Conservation (phyloP, 2,797 vertebrate species). For the Micromesistius poutassou region DNA sequence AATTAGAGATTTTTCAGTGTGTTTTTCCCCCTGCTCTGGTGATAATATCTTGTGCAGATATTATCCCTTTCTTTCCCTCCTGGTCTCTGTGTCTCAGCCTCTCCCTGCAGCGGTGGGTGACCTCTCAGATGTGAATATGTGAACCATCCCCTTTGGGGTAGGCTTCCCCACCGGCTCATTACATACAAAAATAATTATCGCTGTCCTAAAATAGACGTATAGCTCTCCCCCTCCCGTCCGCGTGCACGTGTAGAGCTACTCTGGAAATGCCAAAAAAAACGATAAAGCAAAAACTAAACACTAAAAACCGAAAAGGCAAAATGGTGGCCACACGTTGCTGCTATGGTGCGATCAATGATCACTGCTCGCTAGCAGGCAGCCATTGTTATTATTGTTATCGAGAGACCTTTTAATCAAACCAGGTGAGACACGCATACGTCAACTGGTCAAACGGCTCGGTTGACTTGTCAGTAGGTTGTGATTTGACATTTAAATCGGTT, state of each 20-base stretch:
- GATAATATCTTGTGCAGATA: constrained; percentile 39
- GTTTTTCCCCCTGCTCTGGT: constrained; percentile 31
- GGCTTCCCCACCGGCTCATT: constrained; percentile 58
- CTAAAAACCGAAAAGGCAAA: constrained; percentile 28
- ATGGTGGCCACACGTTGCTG: constrained; percentile 33
- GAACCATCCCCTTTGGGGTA: constrained; percentile 37
- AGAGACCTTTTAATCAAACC: background rate
- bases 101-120: constrained; percentile 18
- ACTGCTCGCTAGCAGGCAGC: background rate
- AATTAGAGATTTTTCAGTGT: constrained; percentile 40
- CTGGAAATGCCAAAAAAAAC: constrained; percentile 41
- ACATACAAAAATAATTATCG: constrained; percentile 76
- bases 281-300: constrained; percentile 30
- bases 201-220: constrained; percentile 65
- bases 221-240: constrained; percentile 33
- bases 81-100: constrained; percentile 9
- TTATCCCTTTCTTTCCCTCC: constrained; percentile 2
- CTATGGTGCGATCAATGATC: background rate
- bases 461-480: constrained; percentile 10
- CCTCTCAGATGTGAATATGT: constrained; percentile 38
- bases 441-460: background rate
- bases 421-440: background rate
- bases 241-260: constrained; percentile 25
- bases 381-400: background rate
- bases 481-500: background rate